These are phyloP conservation scores for Semotilus atromaculatus DNA, from an alignment of 2,797 vertebrate genomes.

Conservation along the genomic window DNA sequence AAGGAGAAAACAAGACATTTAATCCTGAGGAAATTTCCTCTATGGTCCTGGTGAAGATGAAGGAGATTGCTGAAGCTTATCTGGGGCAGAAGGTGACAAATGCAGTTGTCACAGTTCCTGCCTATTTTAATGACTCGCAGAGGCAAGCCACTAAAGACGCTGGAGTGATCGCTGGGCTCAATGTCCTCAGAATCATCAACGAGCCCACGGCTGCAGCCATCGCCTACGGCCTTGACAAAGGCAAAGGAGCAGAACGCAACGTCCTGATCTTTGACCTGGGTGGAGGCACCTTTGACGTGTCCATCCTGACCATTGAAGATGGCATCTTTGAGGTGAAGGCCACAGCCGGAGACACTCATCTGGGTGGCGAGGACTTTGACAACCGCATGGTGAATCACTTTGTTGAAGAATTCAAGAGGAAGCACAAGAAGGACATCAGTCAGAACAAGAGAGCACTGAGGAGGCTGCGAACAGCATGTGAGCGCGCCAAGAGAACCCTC, in stretches of 20 bases:
- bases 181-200: slow-evolving; percentile 88
- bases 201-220: slow-evolving; percentile 89
- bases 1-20: slow-evolving; percentile 61
- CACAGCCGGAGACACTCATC: slow-evolving; percentile 62
- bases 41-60: slow-evolving; percentile 67
- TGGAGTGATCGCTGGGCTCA: slow-evolving; percentile 84
- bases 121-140: slow-evolving; percentile 87
- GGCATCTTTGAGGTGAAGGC: slow-evolving; percentile 65
- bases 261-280: slow-evolving; percentile 76
- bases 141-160: slow-evolving; percentile 87
- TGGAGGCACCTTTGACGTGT: slow-evolving; percentile 64
- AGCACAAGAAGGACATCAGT: slow-evolving; percentile 53
- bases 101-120: slow-evolving; percentile 85
- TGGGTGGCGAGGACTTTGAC: slow-evolving; percentile 63
- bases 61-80: slow-evolving; percentile 66
- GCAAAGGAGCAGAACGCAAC: slow-evolving; percentile 82
- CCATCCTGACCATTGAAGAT: slow-evolving; percentile 63
- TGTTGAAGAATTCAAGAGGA: slow-evolving; percentile 55
- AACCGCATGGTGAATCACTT: slow-evolving; percentile 59
- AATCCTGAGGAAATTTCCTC: slow-evolving; percentile 65
- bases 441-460: slow-evolving; percentile 54
- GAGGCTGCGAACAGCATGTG: slow-evolving; percentile 47
- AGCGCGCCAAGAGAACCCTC: slow-evolving; percentile 54
- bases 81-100: slow-evolving; percentile 72
- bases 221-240: slow-evolving; percentile 85